Percentiles rank a stretch among this genome's conserved stretches.
phyloP scores from a whole-genome alignment of 2,113 vertebrate species.

The Gobiocypris rarus region DNA sequence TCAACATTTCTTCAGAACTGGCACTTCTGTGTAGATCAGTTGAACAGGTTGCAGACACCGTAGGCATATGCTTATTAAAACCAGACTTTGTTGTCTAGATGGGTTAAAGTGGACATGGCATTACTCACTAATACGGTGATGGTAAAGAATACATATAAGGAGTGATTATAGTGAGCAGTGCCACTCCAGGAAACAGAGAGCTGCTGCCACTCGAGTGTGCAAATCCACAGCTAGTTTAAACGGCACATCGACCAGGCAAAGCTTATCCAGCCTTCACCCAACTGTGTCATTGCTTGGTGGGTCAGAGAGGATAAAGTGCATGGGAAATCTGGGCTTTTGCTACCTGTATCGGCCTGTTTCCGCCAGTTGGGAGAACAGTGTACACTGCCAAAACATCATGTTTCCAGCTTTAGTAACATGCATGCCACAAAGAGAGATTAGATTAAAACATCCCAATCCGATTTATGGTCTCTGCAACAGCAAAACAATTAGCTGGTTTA shows the following conservation, averaged over 20 bases:
- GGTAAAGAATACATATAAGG: background rate
- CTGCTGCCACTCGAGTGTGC: background rate
- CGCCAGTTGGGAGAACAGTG: background rate
- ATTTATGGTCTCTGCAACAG: constrained; percentile 50
- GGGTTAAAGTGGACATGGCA: background rate
- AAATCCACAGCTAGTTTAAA: constrained; percentile 31
- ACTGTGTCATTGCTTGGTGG: background rate
- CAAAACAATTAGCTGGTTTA: constrained; percentile 55
- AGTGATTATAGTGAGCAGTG: background rate
- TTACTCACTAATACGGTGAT: background rate
- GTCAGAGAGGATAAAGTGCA: background rate
- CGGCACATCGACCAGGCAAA: background rate
- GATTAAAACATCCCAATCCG: constrained; percentile 53
- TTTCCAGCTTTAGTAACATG: constrained; percentile 42
- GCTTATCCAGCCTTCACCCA: background rate
- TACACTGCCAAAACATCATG: constrained; percentile 52
- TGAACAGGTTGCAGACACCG: background rate
- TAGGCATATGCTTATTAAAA: background rate
- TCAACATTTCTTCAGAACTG: background rate
- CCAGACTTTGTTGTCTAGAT: constrained; percentile 16
- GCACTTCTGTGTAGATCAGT: background rate
- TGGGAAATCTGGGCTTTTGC: constrained; percentile 22
- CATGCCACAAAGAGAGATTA: constrained; percentile 45
- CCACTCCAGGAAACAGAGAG: constrained; percentile 10
- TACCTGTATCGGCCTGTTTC: constrained; percentile 12